Conservation (phyloP, 2,113 vertebrate species). For the Symphodus melops region DNA sequence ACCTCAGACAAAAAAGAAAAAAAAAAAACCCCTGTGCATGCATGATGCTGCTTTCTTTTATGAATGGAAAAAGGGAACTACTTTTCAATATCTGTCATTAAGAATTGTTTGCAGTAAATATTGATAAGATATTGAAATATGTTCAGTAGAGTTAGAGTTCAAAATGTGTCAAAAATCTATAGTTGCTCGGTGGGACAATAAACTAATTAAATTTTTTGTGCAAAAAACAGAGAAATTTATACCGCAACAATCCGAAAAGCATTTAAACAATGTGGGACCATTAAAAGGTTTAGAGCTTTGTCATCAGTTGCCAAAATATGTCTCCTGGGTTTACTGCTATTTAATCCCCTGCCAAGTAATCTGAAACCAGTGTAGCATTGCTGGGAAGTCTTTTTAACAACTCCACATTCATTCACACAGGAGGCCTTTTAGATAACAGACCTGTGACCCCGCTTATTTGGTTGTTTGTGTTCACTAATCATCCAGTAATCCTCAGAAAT, state of each 20-base stretch:
- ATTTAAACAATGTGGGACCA: constrained; percentile 9
- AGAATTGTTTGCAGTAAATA: constrained; percentile 5
- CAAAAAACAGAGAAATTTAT: not conserved
- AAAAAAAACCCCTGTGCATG: too few species aligned
- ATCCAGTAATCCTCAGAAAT: constrained; percentile 63
- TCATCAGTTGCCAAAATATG: constrained; percentile 23
- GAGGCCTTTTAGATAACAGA: constrained; percentile 31
- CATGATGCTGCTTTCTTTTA: constrained; percentile 52
- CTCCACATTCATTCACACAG: constrained; percentile 32
- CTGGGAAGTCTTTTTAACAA: constrained; percentile 21
- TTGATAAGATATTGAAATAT: not conserved
- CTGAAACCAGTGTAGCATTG: constrained; percentile 22
- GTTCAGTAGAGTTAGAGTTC: constrained; percentile 1
- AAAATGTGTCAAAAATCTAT: not conserved
- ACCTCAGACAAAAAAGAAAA: constrained; percentile 40
- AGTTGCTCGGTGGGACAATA: not conserved
- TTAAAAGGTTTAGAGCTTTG: constrained; percentile 7
- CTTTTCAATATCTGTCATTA: constrained; percentile 32
- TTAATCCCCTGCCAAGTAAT: constrained; percentile 41
- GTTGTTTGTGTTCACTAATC: constrained; percentile 73
- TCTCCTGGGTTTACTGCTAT: constrained; percentile 19
- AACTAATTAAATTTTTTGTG: too few species aligned
- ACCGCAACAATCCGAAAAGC: not conserved
- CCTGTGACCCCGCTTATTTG: constrained; percentile 60
- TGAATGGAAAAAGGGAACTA: constrained; percentile 59